phyloP scores from a whole-genome alignment of 2,113 vertebrate genomes.

The Pelusios castaneus region DNA sequence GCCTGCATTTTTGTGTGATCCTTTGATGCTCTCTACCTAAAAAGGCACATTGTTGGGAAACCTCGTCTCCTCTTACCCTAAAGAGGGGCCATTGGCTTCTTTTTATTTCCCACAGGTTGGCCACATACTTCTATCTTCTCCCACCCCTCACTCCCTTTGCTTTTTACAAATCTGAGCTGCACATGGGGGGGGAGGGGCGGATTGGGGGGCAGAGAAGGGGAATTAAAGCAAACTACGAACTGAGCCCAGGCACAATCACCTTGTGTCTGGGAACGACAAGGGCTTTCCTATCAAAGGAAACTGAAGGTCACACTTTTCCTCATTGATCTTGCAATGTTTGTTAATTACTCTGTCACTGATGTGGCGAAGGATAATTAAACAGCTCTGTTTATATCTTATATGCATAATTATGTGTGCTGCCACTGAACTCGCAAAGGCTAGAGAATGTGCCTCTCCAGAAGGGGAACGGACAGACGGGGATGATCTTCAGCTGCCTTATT shows the following conservation, averaged over 20 bases:
- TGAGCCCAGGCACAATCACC: constrained; percentile 79
- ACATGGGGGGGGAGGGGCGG: not conserved
- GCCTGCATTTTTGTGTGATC: not conserved
- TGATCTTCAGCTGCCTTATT: constrained; percentile 73
- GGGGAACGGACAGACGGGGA: constrained; percentile 77
- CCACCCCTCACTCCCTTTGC: not conserved
- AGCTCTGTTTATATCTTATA: constrained; percentile 99
- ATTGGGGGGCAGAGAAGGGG: not conserved
- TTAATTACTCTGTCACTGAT: constrained; percentile 99
- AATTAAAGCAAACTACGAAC: constrained; percentile 69
- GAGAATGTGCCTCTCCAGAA: constrained; percentile 80
- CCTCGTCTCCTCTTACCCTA: not conserved
- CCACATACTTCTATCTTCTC: constrained; percentile 27
- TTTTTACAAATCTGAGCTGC: constrained; percentile 43
- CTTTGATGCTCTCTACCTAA: not conserved
- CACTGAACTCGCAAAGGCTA: constrained; percentile 93
- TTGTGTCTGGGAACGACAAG: constrained; percentile 82
- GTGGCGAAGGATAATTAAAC: constrained; percentile 99
- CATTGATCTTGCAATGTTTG: constrained; percentile 99
- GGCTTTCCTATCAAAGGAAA: constrained; percentile 87
- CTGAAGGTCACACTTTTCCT: constrained; percentile 99
- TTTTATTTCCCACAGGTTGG: not conserved
- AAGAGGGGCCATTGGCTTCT: not conserved
- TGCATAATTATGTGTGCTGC: constrained; percentile 99
- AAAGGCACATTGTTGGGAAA: not conserved